These are phyloP conservation scores for Saccostrea echinata DNA, from an alignment of 1,140 invertebrate species.

Conservation along the genomic window DNA sequence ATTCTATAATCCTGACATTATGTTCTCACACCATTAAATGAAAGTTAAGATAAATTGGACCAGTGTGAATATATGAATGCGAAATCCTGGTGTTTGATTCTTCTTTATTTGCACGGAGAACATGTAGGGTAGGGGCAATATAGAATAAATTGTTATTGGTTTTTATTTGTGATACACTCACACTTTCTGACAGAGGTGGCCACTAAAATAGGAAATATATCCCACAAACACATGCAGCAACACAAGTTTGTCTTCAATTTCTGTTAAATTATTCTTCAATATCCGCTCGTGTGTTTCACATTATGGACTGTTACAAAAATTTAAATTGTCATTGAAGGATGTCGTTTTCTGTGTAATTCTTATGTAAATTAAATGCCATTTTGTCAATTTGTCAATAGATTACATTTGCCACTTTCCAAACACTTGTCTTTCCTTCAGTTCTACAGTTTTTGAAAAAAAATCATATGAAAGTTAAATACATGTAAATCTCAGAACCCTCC, in stretches of 20 bases:
- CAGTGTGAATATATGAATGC: conserved; percentile 22
- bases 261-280: neutral
- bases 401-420: too few relatives aligned
- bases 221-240: neutral
- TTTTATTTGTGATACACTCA: neutral
- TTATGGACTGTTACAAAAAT: too few relatives aligned
- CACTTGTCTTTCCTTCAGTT: too few relatives aligned
- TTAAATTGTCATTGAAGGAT: too few relatives aligned
- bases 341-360: too few relatives aligned
- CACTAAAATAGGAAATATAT: neutral
- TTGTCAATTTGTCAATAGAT: too few relatives aligned
- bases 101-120: neutral
- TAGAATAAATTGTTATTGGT: neutral
- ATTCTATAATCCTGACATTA: neutral
- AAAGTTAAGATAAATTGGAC: conserved; percentile 10
- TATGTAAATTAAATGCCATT: too few relatives aligned
- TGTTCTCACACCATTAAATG: neutral
- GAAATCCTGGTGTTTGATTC: neutral
- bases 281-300: too few relatives aligned
- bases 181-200: neutral
- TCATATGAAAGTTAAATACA: too few relatives aligned
- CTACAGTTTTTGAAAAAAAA: too few relatives aligned
- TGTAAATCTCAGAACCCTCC: too few relatives aligned
- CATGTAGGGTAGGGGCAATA: neutral
- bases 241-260: neutral